A percentile compares a stretch with the other conserved stretches of the same genome.
Evolutionary conservation across 2,888 invertebrate species (phyloP).

Genomic region (Carcina quercana): DNA sequence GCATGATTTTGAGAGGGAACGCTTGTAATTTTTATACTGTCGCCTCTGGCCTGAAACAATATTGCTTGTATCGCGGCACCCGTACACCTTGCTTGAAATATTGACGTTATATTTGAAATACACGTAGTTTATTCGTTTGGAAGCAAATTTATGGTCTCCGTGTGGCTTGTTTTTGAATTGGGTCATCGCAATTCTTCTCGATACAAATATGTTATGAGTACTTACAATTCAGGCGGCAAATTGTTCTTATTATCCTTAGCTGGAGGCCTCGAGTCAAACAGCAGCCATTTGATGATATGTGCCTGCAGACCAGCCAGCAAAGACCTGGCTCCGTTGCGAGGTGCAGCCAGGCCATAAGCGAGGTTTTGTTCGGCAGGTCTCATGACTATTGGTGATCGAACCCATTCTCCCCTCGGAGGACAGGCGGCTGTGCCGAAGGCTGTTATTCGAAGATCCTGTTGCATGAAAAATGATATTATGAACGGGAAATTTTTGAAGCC

Average conservation of each 20-base stretch:
- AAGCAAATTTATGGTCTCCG: too few species aligned
- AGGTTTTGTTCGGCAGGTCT: slow-evolving; percentile 72
- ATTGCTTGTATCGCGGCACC: slow-evolving; percentile 20
- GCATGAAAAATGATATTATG: not conserved
- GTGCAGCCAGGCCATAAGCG: slow-evolving; percentile 78
- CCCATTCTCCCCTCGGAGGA: slow-evolving; percentile 83
- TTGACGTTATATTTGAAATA: slow-evolving; percentile 12
- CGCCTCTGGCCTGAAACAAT: slow-evolving; percentile 23
- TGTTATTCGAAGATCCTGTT: slow-evolving; percentile 75
- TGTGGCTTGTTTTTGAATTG: too few species aligned
- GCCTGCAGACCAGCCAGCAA: slow-evolving; percentile 80
- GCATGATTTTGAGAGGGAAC: slow-evolving; percentile 26
- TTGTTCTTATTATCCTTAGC: slow-evolving; percentile 62
- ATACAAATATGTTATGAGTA: too few species aligned
- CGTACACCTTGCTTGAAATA: slow-evolving; percentile 21
- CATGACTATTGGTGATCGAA: slow-evolving; percentile 79
- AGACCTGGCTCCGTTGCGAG: slow-evolving; percentile 78
- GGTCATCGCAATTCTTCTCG: too few species aligned
- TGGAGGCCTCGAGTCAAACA: slow-evolving; percentile 73
- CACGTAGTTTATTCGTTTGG: too few species aligned
- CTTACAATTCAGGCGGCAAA: slow-evolving; percentile 72
- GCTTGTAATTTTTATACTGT: slow-evolving; percentile 32
- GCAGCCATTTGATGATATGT: slow-evolving; percentile 79
- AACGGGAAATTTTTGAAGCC: too few species aligned
- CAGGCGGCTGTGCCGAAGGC: slow-evolving; percentile 80